Base-by-base conservation (phyloP, 1,140 invertebrate species). In the Condylostylus longicornis region DNA sequence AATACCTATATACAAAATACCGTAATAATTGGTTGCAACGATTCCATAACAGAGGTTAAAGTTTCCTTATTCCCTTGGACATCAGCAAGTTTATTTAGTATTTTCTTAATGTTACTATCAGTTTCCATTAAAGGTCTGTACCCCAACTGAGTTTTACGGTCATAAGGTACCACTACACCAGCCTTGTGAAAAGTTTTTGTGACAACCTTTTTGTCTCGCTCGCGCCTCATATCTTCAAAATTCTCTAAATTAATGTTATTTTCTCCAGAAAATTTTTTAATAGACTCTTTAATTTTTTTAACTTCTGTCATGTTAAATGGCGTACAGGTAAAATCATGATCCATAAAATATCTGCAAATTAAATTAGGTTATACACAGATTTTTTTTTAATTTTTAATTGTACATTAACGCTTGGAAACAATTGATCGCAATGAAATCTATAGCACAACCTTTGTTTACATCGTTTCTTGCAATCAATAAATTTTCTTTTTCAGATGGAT, bases 141-240 rank as follows among this genome's bases (percentile, higher is more conserved):
- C 2, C 87, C 87, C 6, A 88, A 51, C 48, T 82, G 66, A 3
- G 77, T 76, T 56, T 81, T 80, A 42, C 77, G 77, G 50, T 89
- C 69, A 40, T 79, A 81, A 2, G 87, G 86, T 4, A 94, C 88
- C 23, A 91, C 82, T 53, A 96, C 78, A 2, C 90, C 90, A 42
- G 78, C 77, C 41, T 73, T 72, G 60, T 93, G 84, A 44, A 94
- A 85, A 18, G 77, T 80, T 56, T 74, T 79, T 18, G 79, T 63
- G 2, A 89, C 74, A n/a, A 76, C 70, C 41, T 72, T 72, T 44
- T 70, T 76, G 18, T 78, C 66, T 39, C 82, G 63, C 22, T 61
- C 51, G 50, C 72, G 71, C 62, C 43, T 18, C 39, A 46, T 7
- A 17, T 41, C 25, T 6, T 53, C 49, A n/a, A 59, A 41, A 17